Conservation (phyloP, 2,113 vertebrate genomes). For the Halichoeres trimaculatus region DNA sequence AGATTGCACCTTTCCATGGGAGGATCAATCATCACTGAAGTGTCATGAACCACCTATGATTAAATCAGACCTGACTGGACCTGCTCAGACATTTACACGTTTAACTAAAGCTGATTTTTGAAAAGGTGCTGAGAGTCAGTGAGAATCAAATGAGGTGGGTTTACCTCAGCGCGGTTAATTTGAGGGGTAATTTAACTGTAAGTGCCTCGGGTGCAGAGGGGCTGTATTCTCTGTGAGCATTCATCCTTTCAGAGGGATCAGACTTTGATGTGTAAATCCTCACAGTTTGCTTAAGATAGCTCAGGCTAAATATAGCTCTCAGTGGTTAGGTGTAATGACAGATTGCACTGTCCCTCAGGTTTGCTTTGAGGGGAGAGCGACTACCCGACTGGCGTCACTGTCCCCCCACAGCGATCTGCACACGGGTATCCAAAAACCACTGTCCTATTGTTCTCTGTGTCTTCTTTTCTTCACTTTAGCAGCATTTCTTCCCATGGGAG, state of each 20-base stretch:
- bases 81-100: conserved; percentile 42
- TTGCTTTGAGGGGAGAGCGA: conserved; percentile 63
- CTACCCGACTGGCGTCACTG: conserved; percentile 69
- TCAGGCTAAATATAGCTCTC: conserved; percentile 62
- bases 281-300: conserved; percentile 68
- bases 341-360: conserved; percentile 66
- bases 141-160: conserved; percentile 7
- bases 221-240: not conserved
- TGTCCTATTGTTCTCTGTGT: conserved; percentile 62
- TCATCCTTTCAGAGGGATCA: conserved; percentile 31
- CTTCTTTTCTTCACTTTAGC: conserved; percentile 10
- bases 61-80: conserved; percentile 44
- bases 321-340: conserved; percentile 78
- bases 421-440: conserved; percentile 63
- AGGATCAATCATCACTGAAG: conserved; percentile 44
- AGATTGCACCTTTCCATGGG: conserved; percentile 52
- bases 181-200: conserved; percentile 25
- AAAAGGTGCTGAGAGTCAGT: conserved; percentile 31
- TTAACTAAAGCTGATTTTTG: conserved; percentile 28
- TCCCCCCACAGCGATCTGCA: conserved; percentile 65
- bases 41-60: conserved; percentile 46
- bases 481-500: conserved; percentile 4
- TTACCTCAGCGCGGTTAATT: conserved; percentile 22
- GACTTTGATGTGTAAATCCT: conserved; percentile 52
- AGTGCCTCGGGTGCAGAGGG: not conserved